These are phyloP conservation scores for Trachelus troglodyta DNA, from an alignment of 2,888 invertebrate species.

Conservation along the genomic window DNA sequence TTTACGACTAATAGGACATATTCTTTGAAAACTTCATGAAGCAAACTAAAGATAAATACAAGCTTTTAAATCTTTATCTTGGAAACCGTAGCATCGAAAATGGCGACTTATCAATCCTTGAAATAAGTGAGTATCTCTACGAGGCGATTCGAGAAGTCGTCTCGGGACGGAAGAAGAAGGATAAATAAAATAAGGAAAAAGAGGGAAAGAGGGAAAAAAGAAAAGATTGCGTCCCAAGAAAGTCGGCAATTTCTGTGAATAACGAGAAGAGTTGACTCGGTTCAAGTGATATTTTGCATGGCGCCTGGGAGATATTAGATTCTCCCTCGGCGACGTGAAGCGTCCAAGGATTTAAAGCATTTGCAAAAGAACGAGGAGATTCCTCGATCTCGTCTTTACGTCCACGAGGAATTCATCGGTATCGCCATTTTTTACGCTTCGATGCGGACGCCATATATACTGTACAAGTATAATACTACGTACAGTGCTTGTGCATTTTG, in stretches of 20 bases:
- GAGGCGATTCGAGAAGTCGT: background rate
- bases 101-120: background rate
- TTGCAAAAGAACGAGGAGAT: background rate
- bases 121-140: background rate
- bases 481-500: background rate
- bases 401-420: background rate
- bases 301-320: background rate
- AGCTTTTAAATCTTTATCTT: background rate
- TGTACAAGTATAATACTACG: background rate
- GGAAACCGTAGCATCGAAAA: background rate
- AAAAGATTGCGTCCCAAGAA: background rate
- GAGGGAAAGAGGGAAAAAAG: background rate
- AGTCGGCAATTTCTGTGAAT: background rate
- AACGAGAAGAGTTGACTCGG: background rate
- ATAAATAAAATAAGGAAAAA: background rate
- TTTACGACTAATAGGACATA: background rate
- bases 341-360: background rate
- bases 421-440: background rate
- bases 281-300: background rate
- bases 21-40: background rate
- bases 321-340: background rate
- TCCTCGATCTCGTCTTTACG: background rate
- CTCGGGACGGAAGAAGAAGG: background rate
- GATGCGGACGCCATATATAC: background rate
- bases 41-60: background rate